Evolutionary conservation across 2,797 vertebrate genomes (phyloP), one percentile per base, ranked within the genome.

Genomic region (Propithecus deckenii): DNA sequence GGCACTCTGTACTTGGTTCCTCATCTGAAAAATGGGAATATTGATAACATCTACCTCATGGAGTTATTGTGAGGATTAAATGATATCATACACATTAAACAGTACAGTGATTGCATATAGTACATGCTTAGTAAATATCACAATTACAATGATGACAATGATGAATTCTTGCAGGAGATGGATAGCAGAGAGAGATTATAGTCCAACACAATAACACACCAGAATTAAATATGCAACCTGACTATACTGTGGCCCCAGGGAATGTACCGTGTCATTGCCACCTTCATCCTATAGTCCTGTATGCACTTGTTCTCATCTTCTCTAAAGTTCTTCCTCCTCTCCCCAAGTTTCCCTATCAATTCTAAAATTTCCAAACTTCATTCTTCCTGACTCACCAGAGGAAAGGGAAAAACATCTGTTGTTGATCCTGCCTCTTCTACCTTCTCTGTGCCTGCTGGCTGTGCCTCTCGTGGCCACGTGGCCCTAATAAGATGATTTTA

Each of bases 401-500:
- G 57, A 92, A 78, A 52, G 13, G 2, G 43, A 18, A 41, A 94
- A 84, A 61, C 32, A n/a, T 75, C 55, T 63, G 55, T 90, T 81
- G 63, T 84, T 78, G 23, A 48, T 71, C n/a, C 74, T 1, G 1
- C 20, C 25, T 80, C 59, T 96, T 81, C 43, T 14, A 81, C 35
- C 35, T 75, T 18, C 52, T n/a, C 86, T 75, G n/a, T 69, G 79
- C 43, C 84, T n/a, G 75, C 71, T 92, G 63, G 52, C 9, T 61
- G 55, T 95, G 57, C 28, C 41, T 88, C 65, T 86, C 18, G 25
- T 23, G 55, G 18, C 48, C 71, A 46, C 2, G 3, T 86, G 57
- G 35, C 46, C 78, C 25, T 93, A 95, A 85, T 85, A 93, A 89
- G 55, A 89, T 55, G 41, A 91, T 95, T 96, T 94, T 93, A 93